Percentiles rank a stretch among this genome's conserved stretches.
Conservation (phyloP, 2,888 invertebrate species). For the Diplolepis rosae region DNA sequence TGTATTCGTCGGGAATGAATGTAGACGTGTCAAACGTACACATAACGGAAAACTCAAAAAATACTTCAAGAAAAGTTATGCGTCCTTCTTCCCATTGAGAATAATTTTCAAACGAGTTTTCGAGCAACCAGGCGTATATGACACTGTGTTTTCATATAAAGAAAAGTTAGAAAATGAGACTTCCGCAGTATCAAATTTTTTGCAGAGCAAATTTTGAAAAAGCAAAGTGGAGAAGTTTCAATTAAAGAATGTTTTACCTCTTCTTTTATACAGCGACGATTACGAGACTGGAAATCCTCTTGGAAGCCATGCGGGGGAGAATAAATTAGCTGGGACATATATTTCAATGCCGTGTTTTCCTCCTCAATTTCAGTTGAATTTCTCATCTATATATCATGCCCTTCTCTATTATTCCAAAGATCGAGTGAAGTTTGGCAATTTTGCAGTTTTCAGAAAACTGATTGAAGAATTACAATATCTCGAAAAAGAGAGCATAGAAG, state of each 20-base stretch:
- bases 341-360: no score
- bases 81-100: no score
- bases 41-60: neutral
- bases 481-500: no score
- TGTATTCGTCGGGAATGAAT: neutral
- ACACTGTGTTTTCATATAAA: neutral
- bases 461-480: no score
- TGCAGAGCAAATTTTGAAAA: neutral
- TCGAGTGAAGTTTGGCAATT: no score
- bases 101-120: no score
- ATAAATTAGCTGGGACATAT: slow-evolving; percentile 1
- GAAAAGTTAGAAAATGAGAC: neutral
- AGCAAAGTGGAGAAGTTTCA: neutral
- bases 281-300: neutral
- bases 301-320: neutral
- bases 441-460: no score
- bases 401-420: slow-evolving; percentile 19
- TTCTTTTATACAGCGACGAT: no score
- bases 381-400: slow-evolving; percentile 22
- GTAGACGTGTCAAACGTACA: neutral
- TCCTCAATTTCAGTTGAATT: no score
- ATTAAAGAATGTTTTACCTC: no score
- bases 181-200: neutral
- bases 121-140: no score
- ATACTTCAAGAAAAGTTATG: neutral